These are phyloP conservation scores for Pygocentrus nattereri DNA, from an alignment of 2,797 vertebrate species.

Conservation along the genomic window DNA sequence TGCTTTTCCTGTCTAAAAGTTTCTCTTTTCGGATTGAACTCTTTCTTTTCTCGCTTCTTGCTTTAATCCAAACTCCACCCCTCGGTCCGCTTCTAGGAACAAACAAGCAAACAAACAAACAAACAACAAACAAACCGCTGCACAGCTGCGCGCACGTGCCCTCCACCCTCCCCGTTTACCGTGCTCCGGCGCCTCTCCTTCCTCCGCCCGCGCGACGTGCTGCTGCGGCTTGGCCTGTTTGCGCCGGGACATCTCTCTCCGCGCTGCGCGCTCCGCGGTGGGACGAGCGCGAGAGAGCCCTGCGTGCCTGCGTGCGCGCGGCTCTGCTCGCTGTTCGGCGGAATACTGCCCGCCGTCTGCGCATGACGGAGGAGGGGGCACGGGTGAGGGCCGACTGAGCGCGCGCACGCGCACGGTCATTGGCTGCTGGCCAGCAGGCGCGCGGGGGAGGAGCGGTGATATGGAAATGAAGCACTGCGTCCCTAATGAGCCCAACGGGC, in stretches of 20 bases:
- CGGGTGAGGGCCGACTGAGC: not conserved
- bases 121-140: not conserved
- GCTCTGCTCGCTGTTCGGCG: not conserved
- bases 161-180: constrained; percentile 60
- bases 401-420: constrained; percentile 80
- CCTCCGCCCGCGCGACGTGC: constrained; percentile 87
- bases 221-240: constrained; percentile 89
- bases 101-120: not conserved
- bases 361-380: constrained; percentile 87
- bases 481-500: constrained; percentile 81
- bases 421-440: constrained; percentile 89
- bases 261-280: constrained; percentile 83
- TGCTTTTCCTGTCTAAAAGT: too few relatives aligned
- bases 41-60: not conserved
- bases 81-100: not conserved
- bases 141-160: not conserved
- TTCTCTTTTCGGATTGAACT: not conserved
- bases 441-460: constrained; percentile 75
- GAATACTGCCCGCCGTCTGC: constrained; percentile 79
- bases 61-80: not conserved
- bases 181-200: constrained; percentile 69
- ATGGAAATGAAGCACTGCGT: constrained; percentile 90
- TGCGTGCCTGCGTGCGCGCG: constrained; percentile 3
- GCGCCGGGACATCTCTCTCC: constrained; percentile 88
- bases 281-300: constrained; percentile 58